Conservation (phyloP, 2,113 vertebrate species). For the Camelus dromedarius region DNA sequence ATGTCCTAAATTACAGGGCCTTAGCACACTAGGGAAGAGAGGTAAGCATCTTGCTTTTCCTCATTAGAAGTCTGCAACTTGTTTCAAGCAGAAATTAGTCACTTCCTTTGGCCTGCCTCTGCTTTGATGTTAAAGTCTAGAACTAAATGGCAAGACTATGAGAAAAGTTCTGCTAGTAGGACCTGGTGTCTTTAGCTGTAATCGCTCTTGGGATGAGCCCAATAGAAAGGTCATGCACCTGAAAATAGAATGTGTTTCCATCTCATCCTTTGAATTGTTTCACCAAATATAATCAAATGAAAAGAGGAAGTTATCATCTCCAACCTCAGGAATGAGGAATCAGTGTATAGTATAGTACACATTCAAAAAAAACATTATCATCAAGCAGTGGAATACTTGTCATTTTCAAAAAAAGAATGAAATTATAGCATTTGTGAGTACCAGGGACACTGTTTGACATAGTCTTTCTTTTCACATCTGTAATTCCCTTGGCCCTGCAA, state of each 20-base stretch:
- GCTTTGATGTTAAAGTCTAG: background rate
- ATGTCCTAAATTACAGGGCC: background rate
- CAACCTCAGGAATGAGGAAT: constrained; percentile 59
- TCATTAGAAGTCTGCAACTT: background rate
- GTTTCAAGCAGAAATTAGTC: background rate
- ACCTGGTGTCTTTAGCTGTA: background rate
- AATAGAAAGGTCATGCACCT: background rate
- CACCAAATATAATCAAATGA: background rate
- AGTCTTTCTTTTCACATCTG: background rate
- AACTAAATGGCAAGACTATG: background rate
- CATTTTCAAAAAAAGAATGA: background rate
- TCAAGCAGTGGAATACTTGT: background rate
- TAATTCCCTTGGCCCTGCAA: background rate
- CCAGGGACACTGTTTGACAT: background rate
- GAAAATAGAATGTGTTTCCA: background rate
- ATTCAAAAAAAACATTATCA: background rate
- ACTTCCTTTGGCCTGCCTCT: background rate
- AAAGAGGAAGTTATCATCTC: constrained; percentile 46
- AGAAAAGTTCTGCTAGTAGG: background rate
- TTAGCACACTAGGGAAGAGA: background rate
- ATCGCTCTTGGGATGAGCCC: background rate
- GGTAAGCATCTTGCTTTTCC: background rate
- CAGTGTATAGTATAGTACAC: background rate
- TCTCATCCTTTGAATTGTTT: constrained; percentile 18
- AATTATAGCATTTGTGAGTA: background rate